Evolutionary conservation across 2,888 invertebrate genomes (phyloP), one percentile per base, ranked within the genome.

Genomic region (Aphodius sticticus): DNA sequence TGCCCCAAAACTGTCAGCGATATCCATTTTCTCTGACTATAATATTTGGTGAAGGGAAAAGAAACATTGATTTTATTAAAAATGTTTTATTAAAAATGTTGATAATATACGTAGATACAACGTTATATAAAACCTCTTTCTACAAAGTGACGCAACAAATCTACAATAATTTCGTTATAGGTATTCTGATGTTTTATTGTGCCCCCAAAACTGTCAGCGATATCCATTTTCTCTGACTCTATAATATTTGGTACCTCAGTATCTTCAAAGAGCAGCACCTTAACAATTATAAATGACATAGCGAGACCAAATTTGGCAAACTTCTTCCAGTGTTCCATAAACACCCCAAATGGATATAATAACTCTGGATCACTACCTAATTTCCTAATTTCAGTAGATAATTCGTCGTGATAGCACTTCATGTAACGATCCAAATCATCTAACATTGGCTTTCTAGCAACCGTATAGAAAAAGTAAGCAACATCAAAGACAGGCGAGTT

Each of bases 391-490:
- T 69, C 36, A 6, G 81, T 79, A 1, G 83, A 83, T 16, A 89
- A 82, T 6, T 85, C 85, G 16, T 86, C 81, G 81, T 88, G 82
- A 81, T 89, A 89, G 15, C 85, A 80, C 35, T 84, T 79, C 7
- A 89, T 79, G 36, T 86, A 84, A 16, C 85, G 76, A 36, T 88
- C 85, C 6, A 85, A 84, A 37, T 87, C 81, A 71, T 84, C 81
- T 5, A 88, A 83, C 14, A 85, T 78, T 14, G 85, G 83, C 74
- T 85, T 85, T 1, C 84, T 81, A 12, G 85, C 85, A 38, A 86
- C 86, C 2, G 86, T 85, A 79, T 86, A 88, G 12, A 89, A 82
- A 81, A 86, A 84, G 80, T 89, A 88, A 4, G 86, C 82, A 72
- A 89, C 76, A 79, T 89, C 89, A 38, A 83, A 80, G 4, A 85